A percentile compares a stretch with the other conserved stretches of the same genome.
These are phyloP conservation scores for Nomada lathburiana DNA, from an alignment of 2,888 invertebrate species.

Conservation along the genomic window DNA sequence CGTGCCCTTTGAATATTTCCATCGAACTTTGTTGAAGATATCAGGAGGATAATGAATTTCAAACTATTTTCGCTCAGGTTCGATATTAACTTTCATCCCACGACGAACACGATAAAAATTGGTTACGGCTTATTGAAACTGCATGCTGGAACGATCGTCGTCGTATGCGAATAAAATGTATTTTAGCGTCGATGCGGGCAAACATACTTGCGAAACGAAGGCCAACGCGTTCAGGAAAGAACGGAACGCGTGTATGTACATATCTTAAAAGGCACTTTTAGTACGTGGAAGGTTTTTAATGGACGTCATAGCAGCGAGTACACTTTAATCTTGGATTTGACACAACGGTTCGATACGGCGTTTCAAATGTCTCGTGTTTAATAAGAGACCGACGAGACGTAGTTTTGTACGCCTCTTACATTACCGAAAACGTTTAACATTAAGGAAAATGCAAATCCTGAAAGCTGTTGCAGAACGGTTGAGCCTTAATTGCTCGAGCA, in stretches of 20 bases:
- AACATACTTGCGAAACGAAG: conserved; percentile 27
- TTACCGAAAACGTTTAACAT: background rate
- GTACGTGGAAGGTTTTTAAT: conserved; percentile 23
- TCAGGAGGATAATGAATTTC: conserved; percentile 2
- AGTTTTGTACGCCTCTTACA: conserved; percentile 2
- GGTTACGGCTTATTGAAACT: background rate
- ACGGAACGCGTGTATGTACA: conserved; percentile 14
- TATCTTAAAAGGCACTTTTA: conserved; percentile 41
- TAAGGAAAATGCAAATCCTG: background rate
- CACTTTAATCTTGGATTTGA: conserved; percentile 8
- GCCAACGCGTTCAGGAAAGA: background rate
- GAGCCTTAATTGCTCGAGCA: background rate
- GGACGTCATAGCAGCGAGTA: conserved; percentile 7
- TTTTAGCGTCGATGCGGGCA: conserved; percentile 2
- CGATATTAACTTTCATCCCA: background rate
- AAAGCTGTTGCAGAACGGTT: too few relatives aligned
- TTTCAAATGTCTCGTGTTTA: background rate
- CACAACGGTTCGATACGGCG: conserved; percentile 19
- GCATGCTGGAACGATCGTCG: conserved; percentile 30
- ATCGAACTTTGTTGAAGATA: background rate
- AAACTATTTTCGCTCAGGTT: background rate
- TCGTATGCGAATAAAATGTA: conserved; percentile 21
- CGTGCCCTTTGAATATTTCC: too few relatives aligned
- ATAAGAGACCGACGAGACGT: background rate
- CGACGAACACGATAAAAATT: background rate